A percentile compares a stretch with the other conserved stretches of the same genome.
Evolutionary conservation across 2,888 invertebrate species (phyloP).

Genomic region (Thereva nobilitata): DNA sequence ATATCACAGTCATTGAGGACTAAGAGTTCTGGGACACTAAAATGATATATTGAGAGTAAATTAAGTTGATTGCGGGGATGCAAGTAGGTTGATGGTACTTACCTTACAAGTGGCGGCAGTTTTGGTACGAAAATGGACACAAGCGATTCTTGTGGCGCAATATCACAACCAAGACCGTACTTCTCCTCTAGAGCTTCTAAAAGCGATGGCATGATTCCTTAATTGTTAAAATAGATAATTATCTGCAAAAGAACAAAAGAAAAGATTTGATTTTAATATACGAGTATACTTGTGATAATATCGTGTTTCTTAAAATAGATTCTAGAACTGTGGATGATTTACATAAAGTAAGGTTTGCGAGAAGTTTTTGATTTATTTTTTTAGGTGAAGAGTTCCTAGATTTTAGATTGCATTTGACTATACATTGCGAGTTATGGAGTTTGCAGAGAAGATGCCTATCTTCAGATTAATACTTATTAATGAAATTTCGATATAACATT

Average conservation of each 20-base stretch:
- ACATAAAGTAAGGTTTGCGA: too few relatives aligned
- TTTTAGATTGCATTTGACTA: too few relatives aligned
- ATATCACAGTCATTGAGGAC: constrained; percentile 92
- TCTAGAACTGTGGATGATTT: too few relatives aligned
- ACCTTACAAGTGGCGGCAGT: constrained; percentile 68
- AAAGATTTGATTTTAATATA: not conserved
- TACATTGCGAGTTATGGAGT: too few relatives aligned
- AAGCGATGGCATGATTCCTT: constrained; percentile 75
- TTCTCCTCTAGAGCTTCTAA: constrained; percentile 88
- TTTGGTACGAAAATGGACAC: constrained; percentile 87
- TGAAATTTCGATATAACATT: too few relatives aligned
- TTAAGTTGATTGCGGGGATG: constrained; percentile 8
- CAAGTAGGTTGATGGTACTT: constrained; percentile 21
- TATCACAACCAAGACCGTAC: constrained; percentile 71
- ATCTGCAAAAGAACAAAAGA: not conserved
- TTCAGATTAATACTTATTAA: too few relatives aligned
- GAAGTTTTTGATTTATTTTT: too few relatives aligned
- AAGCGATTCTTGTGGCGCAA: constrained; percentile 56
- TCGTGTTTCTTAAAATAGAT: too few relatives aligned
- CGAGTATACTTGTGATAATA: not conserved
- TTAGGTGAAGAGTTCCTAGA: too few relatives aligned
- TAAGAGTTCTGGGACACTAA: constrained; percentile 77
- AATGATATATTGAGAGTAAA: not conserved
- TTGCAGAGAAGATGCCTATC: too few relatives aligned
- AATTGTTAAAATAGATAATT: not conserved